Conservation (phyloP, 2,797 vertebrate species). For the Pangasius mekongensis region DNA sequence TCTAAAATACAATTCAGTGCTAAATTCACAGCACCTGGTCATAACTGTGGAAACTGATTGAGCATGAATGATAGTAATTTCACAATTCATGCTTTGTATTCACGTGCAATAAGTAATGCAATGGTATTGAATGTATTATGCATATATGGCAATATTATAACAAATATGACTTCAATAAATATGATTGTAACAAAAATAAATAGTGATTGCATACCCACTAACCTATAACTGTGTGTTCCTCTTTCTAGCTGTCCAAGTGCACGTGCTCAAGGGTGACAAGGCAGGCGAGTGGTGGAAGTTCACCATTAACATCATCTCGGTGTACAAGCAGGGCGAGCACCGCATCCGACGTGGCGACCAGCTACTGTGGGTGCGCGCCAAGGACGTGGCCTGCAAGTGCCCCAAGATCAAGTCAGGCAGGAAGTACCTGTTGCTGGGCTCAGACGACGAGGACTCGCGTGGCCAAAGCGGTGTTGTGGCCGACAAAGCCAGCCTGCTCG, state of each 20-base stretch:
- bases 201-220: neutral
- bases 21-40: neutral
- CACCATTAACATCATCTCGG: conserved; percentile 87
- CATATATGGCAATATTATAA: neutral
- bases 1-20: neutral
- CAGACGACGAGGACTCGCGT: conserved; percentile 79
- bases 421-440: conserved; percentile 86
- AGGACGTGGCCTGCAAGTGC: conserved; percentile 87
- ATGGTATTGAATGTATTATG: neutral
- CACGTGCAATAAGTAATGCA: neutral
- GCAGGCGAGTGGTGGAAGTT: conserved; percentile 91
- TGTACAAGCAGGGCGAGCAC: conserved; percentile 88
- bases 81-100: neutral
- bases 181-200: neutral
- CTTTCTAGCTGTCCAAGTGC: conserved; percentile 81
- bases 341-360: conserved; percentile 87
- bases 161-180: neutral
- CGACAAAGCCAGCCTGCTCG: conserved; percentile 94
- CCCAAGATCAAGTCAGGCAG: conserved; percentile 87
- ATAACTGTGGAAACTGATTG: neutral
- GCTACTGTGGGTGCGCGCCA: conserved; percentile 86
- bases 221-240: neutral
- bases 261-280: conserved; percentile 84
- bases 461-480: conserved; percentile 89
- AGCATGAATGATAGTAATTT: neutral